Conservation (phyloP, 2,888 invertebrate species). For the Nasonia oneida region DNA sequence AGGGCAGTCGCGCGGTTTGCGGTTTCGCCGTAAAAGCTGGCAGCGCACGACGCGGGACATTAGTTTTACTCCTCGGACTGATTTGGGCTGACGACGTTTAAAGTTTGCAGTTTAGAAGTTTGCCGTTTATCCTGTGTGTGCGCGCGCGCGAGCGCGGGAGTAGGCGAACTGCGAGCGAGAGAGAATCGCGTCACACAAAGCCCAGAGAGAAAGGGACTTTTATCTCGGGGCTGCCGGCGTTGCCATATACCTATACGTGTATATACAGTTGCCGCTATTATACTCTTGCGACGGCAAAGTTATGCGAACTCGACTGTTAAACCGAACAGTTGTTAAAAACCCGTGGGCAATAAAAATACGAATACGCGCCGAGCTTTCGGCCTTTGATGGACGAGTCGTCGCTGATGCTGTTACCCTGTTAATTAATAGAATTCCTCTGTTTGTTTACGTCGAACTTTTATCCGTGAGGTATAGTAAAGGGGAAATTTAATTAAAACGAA, state of each 20-base stretch:
- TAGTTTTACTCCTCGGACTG: conserved; percentile 37
- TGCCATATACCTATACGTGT: conserved; percentile 6
- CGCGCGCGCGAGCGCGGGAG: not conserved
- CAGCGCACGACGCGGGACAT: not conserved
- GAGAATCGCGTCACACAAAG: conserved; percentile 31
- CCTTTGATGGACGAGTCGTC: not conserved
- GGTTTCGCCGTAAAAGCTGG: too few species aligned
- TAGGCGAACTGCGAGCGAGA: conserved; percentile 19
- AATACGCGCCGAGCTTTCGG: not conserved
- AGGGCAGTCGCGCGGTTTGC: too few species aligned
- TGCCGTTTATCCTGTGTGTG: conserved; percentile 43
- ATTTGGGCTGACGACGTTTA: conserved; percentile 60
- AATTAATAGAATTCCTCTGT: not conserved
- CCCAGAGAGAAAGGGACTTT: conserved; percentile 39
- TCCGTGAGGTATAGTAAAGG: not conserved
- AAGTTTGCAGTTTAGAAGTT: conserved; percentile 64
- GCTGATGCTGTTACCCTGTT: not conserved
- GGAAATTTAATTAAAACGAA: not conserved
- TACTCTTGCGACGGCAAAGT: not conserved
- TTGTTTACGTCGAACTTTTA: not conserved
- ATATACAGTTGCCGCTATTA: not conserved
- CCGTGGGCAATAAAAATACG: conserved; percentile 15
- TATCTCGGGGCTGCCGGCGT: conserved; percentile 23
- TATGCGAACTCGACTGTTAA: conserved; percentile 17
- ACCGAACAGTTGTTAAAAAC: not conserved